These are phyloP conservation scores for Eledone cirrhosa DNA, from an alignment of 2,888 invertebrate genomes.

Conservation along the genomic window DNA sequence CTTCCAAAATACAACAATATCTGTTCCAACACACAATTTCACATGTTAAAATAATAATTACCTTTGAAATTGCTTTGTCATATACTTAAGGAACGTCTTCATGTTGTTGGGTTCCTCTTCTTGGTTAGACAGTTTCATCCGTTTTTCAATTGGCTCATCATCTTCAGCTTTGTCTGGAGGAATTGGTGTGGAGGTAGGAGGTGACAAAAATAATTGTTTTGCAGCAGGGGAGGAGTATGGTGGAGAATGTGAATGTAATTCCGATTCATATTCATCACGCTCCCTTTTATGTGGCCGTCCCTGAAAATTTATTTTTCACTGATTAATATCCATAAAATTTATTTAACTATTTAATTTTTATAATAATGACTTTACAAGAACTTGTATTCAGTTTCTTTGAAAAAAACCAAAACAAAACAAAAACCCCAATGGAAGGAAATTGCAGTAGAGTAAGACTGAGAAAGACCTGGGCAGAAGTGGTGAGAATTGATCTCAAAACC, in stretches of 20 bases:
- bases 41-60: constrained; percentile 44
- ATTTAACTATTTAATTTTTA: background rate
- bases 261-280: constrained; percentile 23
- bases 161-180: constrained; percentile 13
- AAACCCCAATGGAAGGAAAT: background rate
- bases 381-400: background rate
- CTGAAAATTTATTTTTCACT: background rate
- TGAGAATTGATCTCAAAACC: no score
- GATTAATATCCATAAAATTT: background rate
- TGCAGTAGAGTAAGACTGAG: no score
- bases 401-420: background rate
- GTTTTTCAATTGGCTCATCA: constrained; percentile 17
- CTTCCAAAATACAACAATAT: no score
- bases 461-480: no score
- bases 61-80: constrained; percentile 83
- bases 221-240: background rate
- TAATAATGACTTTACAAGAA: background rate
- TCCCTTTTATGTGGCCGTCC: constrained; percentile 23
- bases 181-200: background rate
- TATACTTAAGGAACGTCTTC: constrained; percentile 72
- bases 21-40: no score
- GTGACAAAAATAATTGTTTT: background rate
- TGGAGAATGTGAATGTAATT: constrained; percentile 1
- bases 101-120: constrained; percentile 50
- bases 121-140: constrained; percentile 34